phyloP scores from a whole-genome alignment of 2,888 invertebrate genomes.

The Romanomermis culicivorax region DNA sequence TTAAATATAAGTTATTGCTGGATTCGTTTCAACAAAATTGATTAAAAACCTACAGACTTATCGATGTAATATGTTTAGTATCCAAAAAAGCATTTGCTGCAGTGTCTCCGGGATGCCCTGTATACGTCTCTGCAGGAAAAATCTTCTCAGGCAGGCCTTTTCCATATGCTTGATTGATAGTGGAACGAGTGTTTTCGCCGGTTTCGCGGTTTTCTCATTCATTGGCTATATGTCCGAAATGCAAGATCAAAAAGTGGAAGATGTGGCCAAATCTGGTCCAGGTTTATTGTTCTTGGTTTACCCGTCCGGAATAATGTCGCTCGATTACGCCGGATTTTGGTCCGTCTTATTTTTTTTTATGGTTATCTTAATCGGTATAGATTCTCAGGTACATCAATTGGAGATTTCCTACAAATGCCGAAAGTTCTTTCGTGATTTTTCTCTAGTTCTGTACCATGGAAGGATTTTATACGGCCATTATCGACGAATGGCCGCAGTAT shows the following conservation, averaged over 20 bases:
- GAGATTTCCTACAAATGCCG: background rate
- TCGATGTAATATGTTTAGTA: too few relatives aligned
- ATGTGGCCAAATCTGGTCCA: constrained; percentile 34
- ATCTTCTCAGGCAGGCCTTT: constrained; percentile 34
- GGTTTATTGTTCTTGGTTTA: constrained; percentile 43
- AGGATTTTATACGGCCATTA: constrained; percentile 91
- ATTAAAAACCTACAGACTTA: too few relatives aligned
- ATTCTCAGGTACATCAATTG: constrained; percentile 37
- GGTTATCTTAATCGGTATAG: constrained; percentile 44
- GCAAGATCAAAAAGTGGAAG: constrained; percentile 29
- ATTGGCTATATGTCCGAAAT: constrained; percentile 35
- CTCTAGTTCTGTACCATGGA: constrained; percentile 77
- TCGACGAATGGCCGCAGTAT: constrained; percentile 80
- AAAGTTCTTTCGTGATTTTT: too few relatives aligned
- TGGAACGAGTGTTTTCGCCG: constrained; percentile 33
- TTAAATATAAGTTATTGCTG: too few relatives aligned
- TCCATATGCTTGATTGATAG: constrained; percentile 34
- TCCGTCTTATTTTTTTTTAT: constrained; percentile 43
- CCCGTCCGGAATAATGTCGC: constrained; percentile 38
- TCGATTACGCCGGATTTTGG: constrained; percentile 44
- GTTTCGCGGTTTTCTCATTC: constrained; percentile 36
- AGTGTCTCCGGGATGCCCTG: too few relatives aligned
- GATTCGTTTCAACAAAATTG: too few relatives aligned
- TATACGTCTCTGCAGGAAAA: too few relatives aligned
- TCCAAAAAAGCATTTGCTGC: too few relatives aligned